Conservation (phyloP, 2,888 invertebrate genomes). For the Pollenia angustigena region DNA sequence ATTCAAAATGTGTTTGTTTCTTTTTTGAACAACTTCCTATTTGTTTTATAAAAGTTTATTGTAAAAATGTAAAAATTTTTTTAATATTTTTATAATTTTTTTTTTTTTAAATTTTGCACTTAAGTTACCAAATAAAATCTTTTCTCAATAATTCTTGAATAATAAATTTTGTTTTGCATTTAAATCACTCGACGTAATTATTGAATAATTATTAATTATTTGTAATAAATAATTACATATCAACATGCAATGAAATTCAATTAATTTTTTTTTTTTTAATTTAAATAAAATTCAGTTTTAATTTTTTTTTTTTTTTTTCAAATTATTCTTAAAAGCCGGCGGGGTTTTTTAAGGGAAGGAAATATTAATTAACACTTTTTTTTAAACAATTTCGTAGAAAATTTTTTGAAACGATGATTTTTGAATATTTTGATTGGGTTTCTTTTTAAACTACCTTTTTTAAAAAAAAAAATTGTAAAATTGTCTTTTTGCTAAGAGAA, state of each 20-base stretch:
- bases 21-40: neutral
- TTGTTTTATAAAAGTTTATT: neutral
- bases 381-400: neutral
- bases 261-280: neutral
- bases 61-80: neutral
- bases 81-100: neutral
- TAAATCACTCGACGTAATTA: conserved; percentile 23
- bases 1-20: neutral
- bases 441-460: conserved; percentile 31
- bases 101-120: neutral
- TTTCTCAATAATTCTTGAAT: neutral
- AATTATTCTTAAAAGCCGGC: too few relatives aligned
- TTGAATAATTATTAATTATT: conserved; percentile 10
- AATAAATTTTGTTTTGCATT: conserved; percentile 18
- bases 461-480: too few relatives aligned
- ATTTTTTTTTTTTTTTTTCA: neutral
- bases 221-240: conserved; percentile 32
- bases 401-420: neutral
- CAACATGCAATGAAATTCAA: conserved; percentile 30
- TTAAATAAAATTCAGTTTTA: neutral
- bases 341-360: too few relatives aligned
- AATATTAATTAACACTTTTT: neutral
- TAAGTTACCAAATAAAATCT: conserved; percentile 4
- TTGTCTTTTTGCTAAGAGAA: neutral
- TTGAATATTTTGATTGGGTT: neutral